Percentiles rank a stretch among this genome's conserved stretches.
Conservation (phyloP, 2,888 invertebrate genomes). For the Oxyscelio sp. region DNA sequence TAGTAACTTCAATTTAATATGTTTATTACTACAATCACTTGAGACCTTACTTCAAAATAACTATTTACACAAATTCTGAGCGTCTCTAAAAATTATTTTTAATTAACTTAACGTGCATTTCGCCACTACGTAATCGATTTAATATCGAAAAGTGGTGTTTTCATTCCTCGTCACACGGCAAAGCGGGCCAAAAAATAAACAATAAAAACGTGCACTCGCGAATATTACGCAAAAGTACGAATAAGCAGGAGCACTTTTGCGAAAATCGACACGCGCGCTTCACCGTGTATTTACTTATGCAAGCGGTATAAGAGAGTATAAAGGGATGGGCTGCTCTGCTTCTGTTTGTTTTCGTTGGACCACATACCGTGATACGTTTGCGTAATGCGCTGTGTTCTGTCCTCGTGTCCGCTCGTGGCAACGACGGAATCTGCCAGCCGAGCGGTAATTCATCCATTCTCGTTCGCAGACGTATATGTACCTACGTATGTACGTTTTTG, state of each 20-base stretch:
- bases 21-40: no score
- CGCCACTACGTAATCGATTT: no score
- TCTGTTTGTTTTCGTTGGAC: conserved; percentile 88
- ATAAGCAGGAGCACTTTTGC: conserved; percentile 69
- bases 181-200: conserved; percentile 54
- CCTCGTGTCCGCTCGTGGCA: conserved; percentile 77
- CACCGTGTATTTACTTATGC: conserved; percentile 84
- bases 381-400: conserved; percentile 86
- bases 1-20: no score
- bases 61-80: no score
- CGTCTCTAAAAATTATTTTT: no score
- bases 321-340: conserved; percentile 81
- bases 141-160: conserved; percentile 62
- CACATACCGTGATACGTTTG: conserved; percentile 88
- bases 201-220: conserved; percentile 60
- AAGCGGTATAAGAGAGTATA: conserved; percentile 78
- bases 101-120: no score
- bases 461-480: conserved; percentile 53
- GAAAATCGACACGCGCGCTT: conserved; percentile 71
- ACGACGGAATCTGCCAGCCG: conserved; percentile 84
- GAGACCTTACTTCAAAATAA: no score
- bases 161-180: conserved; percentile 24
- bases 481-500: conserved; percentile 60
- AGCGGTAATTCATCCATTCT: conserved; percentile 85
- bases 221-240: conserved; percentile 66